Base-by-base conservation (phyloP, 2,888 invertebrate genomes). In the Unio pictorum region DNA sequence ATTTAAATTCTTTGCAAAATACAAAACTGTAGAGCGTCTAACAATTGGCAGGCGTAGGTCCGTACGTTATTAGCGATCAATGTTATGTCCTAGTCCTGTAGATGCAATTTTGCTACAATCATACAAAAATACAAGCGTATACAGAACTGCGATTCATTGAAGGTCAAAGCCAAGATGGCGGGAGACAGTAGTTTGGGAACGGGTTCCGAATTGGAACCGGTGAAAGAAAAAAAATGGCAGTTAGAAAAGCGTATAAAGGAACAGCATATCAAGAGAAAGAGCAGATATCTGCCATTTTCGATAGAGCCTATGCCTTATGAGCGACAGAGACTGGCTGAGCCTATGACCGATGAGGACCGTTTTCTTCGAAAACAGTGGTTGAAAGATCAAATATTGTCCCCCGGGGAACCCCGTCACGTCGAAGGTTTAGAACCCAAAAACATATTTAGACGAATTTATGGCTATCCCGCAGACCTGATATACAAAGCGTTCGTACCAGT, bases 291-390 rank as follows among this genome's bases (percentile, higher is more conserved):
- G 28, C 88, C 89, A 6, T 84, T 89, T 75, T 73, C 67, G 55
- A 88, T 89, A 54, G 87, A 89, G 67, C 89, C 83, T 7, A 65
- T 88, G 70, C 81, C 86, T 4, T 68, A 76, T 69, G 86, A 86
- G 71, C 69, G 88, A 58, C 77, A 82, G 63, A 79, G 89, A 30
- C 61, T 88, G 54, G 71, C 79, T 6, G 71, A 71, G 30, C 82
- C 80, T 54, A 88, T 89, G 88, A 84, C 88, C 8, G 81, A 74
- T n/a, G 88, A 82, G 60, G 87, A 88, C 56, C 75, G 89, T 64
- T 82, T 79, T 28, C 72, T 87, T 7, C 69, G 89, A 69, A 83
- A 82, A 69, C 88, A 88, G 72, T 89, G 89, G 89, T 61, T 89
- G 20, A 65, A 74, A 63, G 89, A 89, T 73, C 89, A 89, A 73